Conservation (phyloP, 2,113 vertebrate species). For the Petaurus breviceps region DNA sequence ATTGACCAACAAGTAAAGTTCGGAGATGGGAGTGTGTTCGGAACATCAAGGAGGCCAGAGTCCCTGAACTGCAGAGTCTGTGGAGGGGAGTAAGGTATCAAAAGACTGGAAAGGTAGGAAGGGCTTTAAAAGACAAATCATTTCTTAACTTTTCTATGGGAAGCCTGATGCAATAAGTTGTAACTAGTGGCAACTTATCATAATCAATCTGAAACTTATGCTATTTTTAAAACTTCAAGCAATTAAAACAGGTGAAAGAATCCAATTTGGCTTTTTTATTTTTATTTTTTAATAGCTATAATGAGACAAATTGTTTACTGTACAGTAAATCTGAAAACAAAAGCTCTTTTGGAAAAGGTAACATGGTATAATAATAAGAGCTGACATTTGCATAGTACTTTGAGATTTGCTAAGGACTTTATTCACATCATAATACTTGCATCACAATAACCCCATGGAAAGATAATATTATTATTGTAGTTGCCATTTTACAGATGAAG, state of each 20-base stretch:
- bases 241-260: conserved; percentile 51
- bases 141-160: neutral
- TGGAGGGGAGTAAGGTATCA: neutral
- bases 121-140: neutral
- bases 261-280: neutral
- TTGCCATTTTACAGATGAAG: neutral
- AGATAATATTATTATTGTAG: neutral
- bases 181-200: conserved; percentile 50
- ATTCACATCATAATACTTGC: neutral
- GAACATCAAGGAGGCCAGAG: neutral
- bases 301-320: neutral
- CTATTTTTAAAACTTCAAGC: conserved; percentile 51
- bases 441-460: neutral
- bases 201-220: conserved; percentile 26
- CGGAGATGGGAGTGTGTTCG: neutral
- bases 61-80: neutral
- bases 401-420: neutral
- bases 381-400: neutral
- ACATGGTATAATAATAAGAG: neutral
- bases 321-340: neutral
- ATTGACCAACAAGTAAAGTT: neutral
- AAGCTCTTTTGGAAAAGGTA: neutral
- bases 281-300: neutral
- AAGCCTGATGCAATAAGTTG: neutral
- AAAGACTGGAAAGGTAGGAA: neutral